Evolutionary conservation across 2,113 vertebrate genomes (phyloP).

Genomic region (Struthidea cinerea): DNA sequence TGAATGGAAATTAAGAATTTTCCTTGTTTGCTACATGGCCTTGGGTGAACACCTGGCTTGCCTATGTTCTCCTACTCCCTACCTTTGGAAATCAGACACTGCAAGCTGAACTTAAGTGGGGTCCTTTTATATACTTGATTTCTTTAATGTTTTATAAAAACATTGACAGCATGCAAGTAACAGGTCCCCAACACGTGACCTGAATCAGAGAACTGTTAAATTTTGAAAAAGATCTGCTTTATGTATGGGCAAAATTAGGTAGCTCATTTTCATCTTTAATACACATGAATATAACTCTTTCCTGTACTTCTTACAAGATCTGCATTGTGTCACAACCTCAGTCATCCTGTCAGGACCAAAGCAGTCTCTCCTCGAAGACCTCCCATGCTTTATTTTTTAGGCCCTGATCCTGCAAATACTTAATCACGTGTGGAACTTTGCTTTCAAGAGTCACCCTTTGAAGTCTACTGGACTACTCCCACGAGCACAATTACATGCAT

Average conservation of each 20-base stretch:
- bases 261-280: background rate
- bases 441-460: slow-evolving; percentile 3
- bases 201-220: background rate
- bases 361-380: background rate
- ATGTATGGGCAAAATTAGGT: background rate
- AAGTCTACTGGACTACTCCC: slow-evolving; percentile 9
- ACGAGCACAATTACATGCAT: background rate
- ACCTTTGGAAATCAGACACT: background rate
- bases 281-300: background rate
- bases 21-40: background rate
- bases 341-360: background rate
- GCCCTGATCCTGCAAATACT: background rate
- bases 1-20: background rate
- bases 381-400: background rate
- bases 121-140: background rate
- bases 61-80: background rate
- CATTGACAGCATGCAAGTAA: background rate
- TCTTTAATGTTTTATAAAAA: background rate
- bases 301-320: background rate
- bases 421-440: background rate
- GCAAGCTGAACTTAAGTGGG: background rate
- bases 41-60: background rate
- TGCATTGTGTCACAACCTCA: background rate
- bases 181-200: background rate
- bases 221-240: background rate